Base-by-base conservation (phyloP, 1,140 invertebrate species). In the Amyelois transitella region DNA sequence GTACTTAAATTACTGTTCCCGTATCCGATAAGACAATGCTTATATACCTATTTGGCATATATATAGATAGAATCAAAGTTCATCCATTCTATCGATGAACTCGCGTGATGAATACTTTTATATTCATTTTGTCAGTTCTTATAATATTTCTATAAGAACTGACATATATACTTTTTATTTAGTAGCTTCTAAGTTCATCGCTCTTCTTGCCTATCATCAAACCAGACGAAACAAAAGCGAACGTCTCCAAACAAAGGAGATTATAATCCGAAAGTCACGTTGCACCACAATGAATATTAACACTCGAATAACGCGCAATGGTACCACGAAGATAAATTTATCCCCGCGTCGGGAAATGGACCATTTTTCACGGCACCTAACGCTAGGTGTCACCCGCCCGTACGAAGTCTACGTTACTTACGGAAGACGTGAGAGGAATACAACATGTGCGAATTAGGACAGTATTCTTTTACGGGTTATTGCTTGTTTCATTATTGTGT, bases 281-380 rank as follows among this genome's bases (percentile, higher is more conserved):
- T 79, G 74, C 75, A 58, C 64, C 68, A 69, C 72, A 81, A 87
- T 87, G 84, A 87, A 87, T 87, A 87, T 87, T 87, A 85, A 87
- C 84, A 83, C 69, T 67, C 72, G 70, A 80, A 77, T 80, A 85
- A 79, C 76, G 72, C 59, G 56, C 74, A 85, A 86, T 84, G 80
- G 74, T 76, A 69, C 77, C 72, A 61, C 66, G 69, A 65, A 72
- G 81, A 85, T 84, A 79, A 87, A 87, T 85, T 85, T 85, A 85
- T 87, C 81, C 78, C 66, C 66, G 60, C 70, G 72, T 75, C 74
- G 79, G 81, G 74, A 84, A 87, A 82, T 78, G 69, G 68, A 75
- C 77, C 76, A 81, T 81, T 87, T 87, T 87, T 87, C 84, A 87
- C 75, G 66, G 77, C 82, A 81, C 81, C 84, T 87, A 87, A 84